Percentiles rank a stretch among this genome's conserved stretches.
phyloP scores from a whole-genome alignment of 2,113 vertebrate species.

The Chamaea fasciata region DNA sequence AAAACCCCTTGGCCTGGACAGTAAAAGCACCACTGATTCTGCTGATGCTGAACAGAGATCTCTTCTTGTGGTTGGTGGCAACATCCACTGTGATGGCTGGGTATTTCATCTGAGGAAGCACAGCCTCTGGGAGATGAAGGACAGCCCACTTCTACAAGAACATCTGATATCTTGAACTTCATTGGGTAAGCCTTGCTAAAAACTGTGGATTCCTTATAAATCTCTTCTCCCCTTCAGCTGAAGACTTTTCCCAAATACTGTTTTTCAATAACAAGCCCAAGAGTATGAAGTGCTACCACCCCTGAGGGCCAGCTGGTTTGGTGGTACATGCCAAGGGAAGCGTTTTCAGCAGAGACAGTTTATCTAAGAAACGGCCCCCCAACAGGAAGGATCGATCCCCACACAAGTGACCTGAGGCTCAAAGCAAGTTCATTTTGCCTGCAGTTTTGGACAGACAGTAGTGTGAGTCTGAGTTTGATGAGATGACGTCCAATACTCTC shows the following conservation, averaged over 20 bases:
- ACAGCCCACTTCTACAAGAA: neutral
- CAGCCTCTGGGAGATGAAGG: neutral
- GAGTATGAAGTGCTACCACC: neutral
- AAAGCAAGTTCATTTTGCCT: neutral
- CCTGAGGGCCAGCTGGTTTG: neutral
- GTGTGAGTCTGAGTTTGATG: neutral
- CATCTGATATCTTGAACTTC: neutral
- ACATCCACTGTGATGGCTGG: neutral
- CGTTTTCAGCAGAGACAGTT: neutral
- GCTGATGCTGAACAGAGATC: neutral
- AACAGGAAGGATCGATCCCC: rapidly evolving
- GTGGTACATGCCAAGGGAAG: neutral
- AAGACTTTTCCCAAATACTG: neutral
- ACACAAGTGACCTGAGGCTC: neutral
- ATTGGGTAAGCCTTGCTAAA: neutral
- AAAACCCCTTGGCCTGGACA: neutral
- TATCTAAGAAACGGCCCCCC: neutral
- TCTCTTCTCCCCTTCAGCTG: neutral
- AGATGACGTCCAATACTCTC: neutral
- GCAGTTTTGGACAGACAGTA: neutral
- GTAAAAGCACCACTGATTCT: neutral
- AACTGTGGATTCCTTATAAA: neutral
- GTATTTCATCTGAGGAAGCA: neutral
- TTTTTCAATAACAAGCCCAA: neutral
- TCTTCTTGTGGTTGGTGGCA: neutral